Base-by-base conservation (phyloP, 2,797 vertebrate genomes). In the Paedocypris micromegethes region DNA sequence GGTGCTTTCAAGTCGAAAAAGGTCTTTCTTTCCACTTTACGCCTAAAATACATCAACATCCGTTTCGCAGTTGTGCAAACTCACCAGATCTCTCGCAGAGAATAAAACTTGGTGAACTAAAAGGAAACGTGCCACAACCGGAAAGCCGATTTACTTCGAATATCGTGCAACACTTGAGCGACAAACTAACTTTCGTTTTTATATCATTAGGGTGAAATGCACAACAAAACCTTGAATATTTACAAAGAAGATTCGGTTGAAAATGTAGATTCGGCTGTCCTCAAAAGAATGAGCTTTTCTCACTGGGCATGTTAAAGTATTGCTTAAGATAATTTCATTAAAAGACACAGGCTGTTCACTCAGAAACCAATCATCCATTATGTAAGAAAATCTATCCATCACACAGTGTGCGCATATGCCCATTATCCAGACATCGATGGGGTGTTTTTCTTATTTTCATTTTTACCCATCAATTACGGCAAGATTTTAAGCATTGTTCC, bases 401-500 rank as follows among this genome's bases (percentile, higher is more conserved):
- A 76, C 66, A 74, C 65, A 66, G 63, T 66, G 68, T 62, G 74
- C 66, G 68, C 64, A 69, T 76, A 74, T 76, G 70, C 67, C 77
- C 74, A 78, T 78, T 78, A 78, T 72, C 72, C 77, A 74, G 77
- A 78, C 74, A 78, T 74, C 72, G 74, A 78, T 76, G 77, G 77
- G 77, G 71, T 78, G 74, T 78, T 78, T 84, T 83, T 87, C 81
- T 86, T 78, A 75, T 78, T 77, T 77, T 77, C 69, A 75, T 81
- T 80, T 76, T 77, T 79, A 77, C 74, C 75, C 80, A 82, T 86
- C 88, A 90, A 90, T 90, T 90, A 90, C 77, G 79, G 84, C 83
- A 88, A 88, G 86, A 88, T 88, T 89, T 84, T 83, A 88, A 86
- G 87, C 87, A 89, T 88, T 88, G 86, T 88, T 89, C 86, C 78